Evolutionary conservation across 2,113 vertebrate genomes (phyloP), one percentile per base, ranked within the genome.

Genomic region (Pelmatolapia mariae): DNA sequence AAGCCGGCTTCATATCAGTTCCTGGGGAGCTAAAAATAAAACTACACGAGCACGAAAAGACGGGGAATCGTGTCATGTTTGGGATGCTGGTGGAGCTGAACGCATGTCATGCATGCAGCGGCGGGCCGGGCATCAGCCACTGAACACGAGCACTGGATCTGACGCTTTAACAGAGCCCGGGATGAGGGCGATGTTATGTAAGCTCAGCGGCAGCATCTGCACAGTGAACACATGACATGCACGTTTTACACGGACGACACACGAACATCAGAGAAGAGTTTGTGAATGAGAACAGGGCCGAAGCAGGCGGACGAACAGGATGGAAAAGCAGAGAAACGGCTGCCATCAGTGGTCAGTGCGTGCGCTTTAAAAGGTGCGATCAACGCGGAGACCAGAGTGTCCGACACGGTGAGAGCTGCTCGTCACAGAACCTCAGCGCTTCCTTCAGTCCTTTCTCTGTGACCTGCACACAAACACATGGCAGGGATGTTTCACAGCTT

Each of bases 21-120:
- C 68, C 68, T 47, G 68, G 43, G 26, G 43, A 76, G 71, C 43
- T 76, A 47, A 76, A 76, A 76, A 47, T 50, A 76, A 47, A 76
- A 45, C 9, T 1, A 47, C 15, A 19, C 4, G 9, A 47, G 40
- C 4, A 76, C 0, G 0, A 47, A 76, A 76, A 76, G 22, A 24
- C 57, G 26, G 29, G 68, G 38, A 86, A 81, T 45, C 26, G 3
- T 71, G 79, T 81, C 7, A 0, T 47, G 61, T 81, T 53, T 57
- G n/a, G 50, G 12, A 81, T 36, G 45, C 18, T 53, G 84, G 84
- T 79, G 84, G 56, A 8, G 68, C 8, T 47, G 40, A 76, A 45
- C 6, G 40, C 22, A 16, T 26, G 24, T 47, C 15, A 15, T 19
- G 82, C 13, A 29, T 66, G 61, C 29, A 68, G 59, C 38, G 16